Percentiles rank a stretch among this genome's conserved stretches.
Conservation (phyloP, 2,113 vertebrate species). For the Helogale parvula region DNA sequence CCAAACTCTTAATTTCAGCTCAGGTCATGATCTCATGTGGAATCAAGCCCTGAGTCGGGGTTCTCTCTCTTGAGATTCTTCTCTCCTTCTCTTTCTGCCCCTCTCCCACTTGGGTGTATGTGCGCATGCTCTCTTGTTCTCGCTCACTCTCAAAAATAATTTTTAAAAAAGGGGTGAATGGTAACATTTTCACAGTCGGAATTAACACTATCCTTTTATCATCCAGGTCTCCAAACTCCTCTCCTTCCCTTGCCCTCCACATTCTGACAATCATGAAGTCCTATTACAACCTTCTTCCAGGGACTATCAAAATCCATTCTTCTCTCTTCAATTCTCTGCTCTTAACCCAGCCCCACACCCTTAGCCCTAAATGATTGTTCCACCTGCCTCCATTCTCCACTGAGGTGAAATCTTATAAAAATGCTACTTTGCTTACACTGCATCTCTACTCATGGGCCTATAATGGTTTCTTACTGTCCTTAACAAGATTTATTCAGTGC, state of each 20-base stretch:
- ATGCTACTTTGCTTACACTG: background rate
- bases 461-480: slow-evolving; percentile 12
- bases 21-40: no score
- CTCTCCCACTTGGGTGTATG: no score
- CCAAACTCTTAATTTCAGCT: no score
- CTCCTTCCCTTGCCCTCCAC: background rate
- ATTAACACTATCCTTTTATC: background rate
- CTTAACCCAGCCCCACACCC: background rate
- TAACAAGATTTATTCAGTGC: slow-evolving; percentile 31
- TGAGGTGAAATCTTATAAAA: slow-evolving; percentile 30
- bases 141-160: no score
- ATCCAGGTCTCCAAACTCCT: background rate
- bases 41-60: no score
- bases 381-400: background rate
- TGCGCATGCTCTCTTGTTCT: no score
- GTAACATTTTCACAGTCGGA: background rate
- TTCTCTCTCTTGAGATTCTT: no score
- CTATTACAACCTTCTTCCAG: background rate
- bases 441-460: background rate
- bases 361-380: background rate
- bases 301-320: background rate
- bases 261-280: background rate
- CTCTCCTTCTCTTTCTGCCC: no score
- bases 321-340: background rate
- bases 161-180: background rate